Conservation (phyloP, 2,113 vertebrate species). For the Otocyon megalotis region DNA sequence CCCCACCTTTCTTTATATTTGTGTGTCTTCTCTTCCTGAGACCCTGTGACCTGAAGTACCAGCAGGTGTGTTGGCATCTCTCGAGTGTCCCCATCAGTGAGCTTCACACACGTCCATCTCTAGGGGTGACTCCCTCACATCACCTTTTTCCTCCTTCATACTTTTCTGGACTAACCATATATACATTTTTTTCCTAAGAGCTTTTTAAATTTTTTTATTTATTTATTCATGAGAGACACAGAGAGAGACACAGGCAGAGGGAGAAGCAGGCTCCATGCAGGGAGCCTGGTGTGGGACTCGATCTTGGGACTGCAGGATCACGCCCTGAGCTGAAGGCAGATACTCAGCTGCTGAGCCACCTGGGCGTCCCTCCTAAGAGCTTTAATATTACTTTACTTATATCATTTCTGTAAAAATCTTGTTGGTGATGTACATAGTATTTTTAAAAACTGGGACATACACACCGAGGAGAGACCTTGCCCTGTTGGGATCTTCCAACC, state of each 20-base stretch:
- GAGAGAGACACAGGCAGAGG: too few species aligned
- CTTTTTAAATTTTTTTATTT: too few species aligned
- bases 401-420: background rate
- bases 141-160: background rate
- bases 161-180: background rate
- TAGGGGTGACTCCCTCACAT: background rate
- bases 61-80: background rate
- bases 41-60: background rate
- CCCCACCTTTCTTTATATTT: background rate
- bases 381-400: background rate
- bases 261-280: too few species aligned
- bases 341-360: too few species aligned
- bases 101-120: background rate
- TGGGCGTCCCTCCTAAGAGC: background rate
- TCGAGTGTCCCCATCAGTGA: background rate
- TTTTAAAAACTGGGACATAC: fast-evolving
- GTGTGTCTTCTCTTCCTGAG: background rate
- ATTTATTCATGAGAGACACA: too few species aligned
- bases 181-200: too few species aligned
- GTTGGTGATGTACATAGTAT: background rate
- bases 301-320: too few species aligned
- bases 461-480: background rate
- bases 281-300: too few species aligned
- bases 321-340: too few species aligned
- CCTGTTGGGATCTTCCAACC: background rate